Percentiles rank a stretch among this genome's conserved stretches.
Conservation (phyloP, 2,113 vertebrate genomes). For the Macroglossus sobrinus region DNA sequence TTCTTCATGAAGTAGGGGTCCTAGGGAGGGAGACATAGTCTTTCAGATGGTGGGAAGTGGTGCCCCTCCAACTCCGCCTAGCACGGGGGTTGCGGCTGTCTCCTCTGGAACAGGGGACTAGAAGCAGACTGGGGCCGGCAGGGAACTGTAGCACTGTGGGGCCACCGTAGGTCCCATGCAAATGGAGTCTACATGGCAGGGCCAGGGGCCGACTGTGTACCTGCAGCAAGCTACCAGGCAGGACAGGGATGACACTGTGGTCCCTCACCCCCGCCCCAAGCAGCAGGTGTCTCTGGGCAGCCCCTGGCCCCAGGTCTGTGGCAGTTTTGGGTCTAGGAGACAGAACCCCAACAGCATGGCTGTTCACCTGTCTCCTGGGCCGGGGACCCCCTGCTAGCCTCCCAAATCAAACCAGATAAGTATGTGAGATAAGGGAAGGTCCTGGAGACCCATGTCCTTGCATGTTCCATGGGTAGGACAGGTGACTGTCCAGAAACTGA, state of each 20-base stretch:
- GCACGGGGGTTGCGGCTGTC: background rate
- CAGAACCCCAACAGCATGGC: background rate
- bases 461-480: background rate
- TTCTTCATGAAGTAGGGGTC: slow-evolving; percentile 99
- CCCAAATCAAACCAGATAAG: background rate
- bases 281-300: background rate
- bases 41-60: fast-evolving
- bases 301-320: no score
- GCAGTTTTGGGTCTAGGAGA: background rate
- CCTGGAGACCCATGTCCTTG: background rate
- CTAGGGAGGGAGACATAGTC: slow-evolving; percentile 37
- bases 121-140: background rate
- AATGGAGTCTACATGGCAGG: background rate
- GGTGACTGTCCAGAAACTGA: no score
- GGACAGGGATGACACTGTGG: background rate
- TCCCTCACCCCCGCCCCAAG: background rate
- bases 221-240: background rate
- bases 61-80: background rate
- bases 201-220: background rate
- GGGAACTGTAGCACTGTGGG: background rate
- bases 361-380: background rate
- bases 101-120: background rate
- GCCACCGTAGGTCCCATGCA: background rate
- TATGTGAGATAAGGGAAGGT: fast-evolving
- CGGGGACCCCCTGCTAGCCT: no score